Percentiles rank a stretch among this genome's conserved stretches.
These are phyloP conservation scores for Orthochromis malagaraziensis DNA, from an alignment of 2,113 vertebrate species.

Conservation along the genomic window DNA sequence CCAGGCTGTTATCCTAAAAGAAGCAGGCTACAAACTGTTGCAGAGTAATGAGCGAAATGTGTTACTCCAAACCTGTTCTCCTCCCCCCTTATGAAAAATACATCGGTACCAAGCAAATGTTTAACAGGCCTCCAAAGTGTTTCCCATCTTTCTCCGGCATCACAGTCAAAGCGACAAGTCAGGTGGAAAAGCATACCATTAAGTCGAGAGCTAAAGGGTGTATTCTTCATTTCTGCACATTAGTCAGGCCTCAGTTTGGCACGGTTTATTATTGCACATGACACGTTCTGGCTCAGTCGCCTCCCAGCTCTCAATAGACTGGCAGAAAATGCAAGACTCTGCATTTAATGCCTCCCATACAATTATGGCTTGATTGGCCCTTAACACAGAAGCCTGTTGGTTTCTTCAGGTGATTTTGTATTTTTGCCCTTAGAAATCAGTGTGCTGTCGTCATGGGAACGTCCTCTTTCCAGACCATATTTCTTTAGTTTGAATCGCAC, in stretches of 20 bases:
- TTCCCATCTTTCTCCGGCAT: neutral
- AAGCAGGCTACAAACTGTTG: neutral
- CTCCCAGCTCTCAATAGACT: neutral
- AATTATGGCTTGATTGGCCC: neutral
- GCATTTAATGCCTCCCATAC: neutral
- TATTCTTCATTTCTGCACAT: neutral
- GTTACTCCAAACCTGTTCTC: neutral
- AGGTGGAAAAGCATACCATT: neutral
- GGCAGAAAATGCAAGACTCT: conserved; percentile 16
- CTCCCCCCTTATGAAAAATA: conserved; percentile 15
- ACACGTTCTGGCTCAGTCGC: neutral
- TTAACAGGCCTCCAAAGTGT: conserved; percentile 19
- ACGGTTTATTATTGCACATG: conserved; percentile 1
- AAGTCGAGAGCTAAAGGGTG: neutral
- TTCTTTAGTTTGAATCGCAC: neutral
- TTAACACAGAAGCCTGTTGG: neutral
- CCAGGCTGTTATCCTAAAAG: neutral
- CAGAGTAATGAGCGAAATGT: conserved; percentile 19
- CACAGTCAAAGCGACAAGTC: neutral
- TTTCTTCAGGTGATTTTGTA: neutral
- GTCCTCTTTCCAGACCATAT: neutral
- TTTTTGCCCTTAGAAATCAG: neutral
- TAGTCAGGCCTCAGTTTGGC: conserved; percentile 11
- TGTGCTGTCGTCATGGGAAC: no score
- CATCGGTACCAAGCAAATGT: conserved; percentile 33